Evolutionary conservation across 2,113 vertebrate genomes (phyloP).

Genomic region (Boleophthalmus pectinirostris): DNA sequence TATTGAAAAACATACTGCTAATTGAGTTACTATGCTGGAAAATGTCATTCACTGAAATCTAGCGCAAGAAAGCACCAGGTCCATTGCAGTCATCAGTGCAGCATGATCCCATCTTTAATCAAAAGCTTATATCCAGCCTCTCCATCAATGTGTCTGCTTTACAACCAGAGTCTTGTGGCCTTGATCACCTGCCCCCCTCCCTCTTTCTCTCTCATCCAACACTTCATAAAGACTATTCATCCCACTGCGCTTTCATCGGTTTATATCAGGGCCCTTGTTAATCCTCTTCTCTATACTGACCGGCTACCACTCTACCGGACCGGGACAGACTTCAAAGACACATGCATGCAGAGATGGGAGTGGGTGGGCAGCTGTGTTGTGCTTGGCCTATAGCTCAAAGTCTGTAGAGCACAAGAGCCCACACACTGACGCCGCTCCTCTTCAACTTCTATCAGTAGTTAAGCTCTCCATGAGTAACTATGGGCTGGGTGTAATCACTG

Average conservation of each 20-base stretch:
- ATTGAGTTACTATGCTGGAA: background rate
- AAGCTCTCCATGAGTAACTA: conserved; percentile 43
- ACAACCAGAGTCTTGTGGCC: conserved; percentile 52
- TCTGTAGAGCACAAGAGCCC: conserved; percentile 59
- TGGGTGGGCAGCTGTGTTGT: conserved; percentile 75
- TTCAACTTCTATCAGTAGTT: conserved; percentile 34
- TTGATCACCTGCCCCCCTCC: conserved; percentile 64
- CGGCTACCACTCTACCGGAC: conserved; percentile 67
- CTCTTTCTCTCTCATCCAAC: conserved; percentile 59
- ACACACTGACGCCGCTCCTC: conserved; percentile 31
- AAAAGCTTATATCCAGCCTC: conserved; percentile 55
- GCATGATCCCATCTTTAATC: conserved; percentile 61
- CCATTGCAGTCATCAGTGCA: conserved; percentile 9
- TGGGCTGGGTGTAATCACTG: conserved; percentile 1
- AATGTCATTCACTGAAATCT: background rate
- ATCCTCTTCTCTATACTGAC: conserved; percentile 71
- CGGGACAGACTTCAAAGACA: conserved; percentile 73
- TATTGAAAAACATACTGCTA: background rate
- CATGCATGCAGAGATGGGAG: conserved; percentile 43
- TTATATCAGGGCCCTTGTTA: conserved; percentile 71
- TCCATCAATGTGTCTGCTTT: conserved; percentile 48
- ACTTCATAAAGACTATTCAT: conserved; percentile 77
- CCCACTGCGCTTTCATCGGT: conserved; percentile 70
- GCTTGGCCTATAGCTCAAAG: conserved; percentile 69
- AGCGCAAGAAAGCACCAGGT: conserved; percentile 9